phyloP scores from a whole-genome alignment of 1,140 invertebrate genomes.

The Danaus melanippus region DNA sequence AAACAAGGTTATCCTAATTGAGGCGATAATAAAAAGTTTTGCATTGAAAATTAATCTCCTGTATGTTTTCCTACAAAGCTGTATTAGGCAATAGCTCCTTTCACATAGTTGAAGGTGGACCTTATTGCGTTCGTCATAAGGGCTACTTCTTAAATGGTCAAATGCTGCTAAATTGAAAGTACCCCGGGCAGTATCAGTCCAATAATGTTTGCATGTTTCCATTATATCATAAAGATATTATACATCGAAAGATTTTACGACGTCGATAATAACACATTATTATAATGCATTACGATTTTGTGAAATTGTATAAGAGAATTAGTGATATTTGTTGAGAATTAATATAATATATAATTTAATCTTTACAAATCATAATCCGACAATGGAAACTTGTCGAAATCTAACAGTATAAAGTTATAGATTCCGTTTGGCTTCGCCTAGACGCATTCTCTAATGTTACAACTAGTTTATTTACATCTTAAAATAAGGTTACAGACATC shows the following conservation, averaged over 20 bases:
- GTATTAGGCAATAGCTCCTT: too few relatives aligned
- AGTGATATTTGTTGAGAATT: background rate
- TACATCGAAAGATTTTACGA: background rate
- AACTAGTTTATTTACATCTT: constrained; percentile 37
- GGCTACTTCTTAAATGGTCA: too few relatives aligned
- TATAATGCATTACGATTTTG: background rate
- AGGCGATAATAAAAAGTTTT: too few relatives aligned
- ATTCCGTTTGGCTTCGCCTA: constrained; percentile 53
- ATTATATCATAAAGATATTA: constrained; percentile 4
- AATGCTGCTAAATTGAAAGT: constrained; percentile 13
- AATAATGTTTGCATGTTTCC: constrained; percentile 14
- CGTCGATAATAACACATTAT: too few relatives aligned
- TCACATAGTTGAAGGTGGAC: too few relatives aligned
- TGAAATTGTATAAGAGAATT: constrained; percentile 7
- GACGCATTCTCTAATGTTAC: constrained; percentile 25
- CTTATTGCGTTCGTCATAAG: too few relatives aligned
- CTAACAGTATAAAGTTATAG: constrained; percentile 1
- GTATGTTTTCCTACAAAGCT: too few relatives aligned
- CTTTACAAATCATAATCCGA: too few relatives aligned
- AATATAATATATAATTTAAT: too few relatives aligned
- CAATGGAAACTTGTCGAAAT: too few relatives aligned
- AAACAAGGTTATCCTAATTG: too few relatives aligned
- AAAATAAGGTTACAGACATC: constrained; percentile 14
- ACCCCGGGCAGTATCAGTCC: constrained; percentile 16
- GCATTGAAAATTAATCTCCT: too few relatives aligned